Conservation (phyloP, 2,797 vertebrate genomes). For the Etheostoma nigrum region DNA sequence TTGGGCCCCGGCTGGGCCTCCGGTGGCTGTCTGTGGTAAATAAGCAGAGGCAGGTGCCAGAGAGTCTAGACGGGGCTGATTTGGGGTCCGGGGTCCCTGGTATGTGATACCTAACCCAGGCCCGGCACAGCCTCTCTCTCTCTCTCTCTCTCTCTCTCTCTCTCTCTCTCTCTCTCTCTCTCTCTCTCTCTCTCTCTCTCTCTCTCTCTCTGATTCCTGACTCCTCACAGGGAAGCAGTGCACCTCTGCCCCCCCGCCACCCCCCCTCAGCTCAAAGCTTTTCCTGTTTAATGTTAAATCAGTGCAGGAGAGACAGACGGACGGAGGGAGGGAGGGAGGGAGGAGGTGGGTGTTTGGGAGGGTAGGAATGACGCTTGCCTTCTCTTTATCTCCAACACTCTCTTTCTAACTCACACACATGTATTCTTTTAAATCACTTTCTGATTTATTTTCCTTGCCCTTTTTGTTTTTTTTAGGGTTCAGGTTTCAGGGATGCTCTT, state of each 20-base stretch:
- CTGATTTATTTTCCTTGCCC: background rate
- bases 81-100: conserved; percentile 92
- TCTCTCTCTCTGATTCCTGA: conserved; percentile 79
- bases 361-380: conserved; percentile 58
- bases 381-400: conserved; percentile 61
- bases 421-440: background rate
- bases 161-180: conserved; percentile 37
- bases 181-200: conserved; percentile 34
- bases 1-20: conserved; percentile 81
- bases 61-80: conserved; percentile 98
- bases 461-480: no score
- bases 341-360: conserved; percentile 38
- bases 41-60: conserved; percentile 99
- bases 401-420: background rate
- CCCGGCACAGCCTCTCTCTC: conserved; percentile 62
- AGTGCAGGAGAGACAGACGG: conserved; percentile 65
- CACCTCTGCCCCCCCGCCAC: conserved; percentile 42
- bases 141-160: conserved; percentile 40
- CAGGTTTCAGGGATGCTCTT: background rate
- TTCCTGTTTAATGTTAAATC: conserved; percentile 94
- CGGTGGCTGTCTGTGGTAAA: conserved; percentile 91
- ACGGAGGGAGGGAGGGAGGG: background rate
- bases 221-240: conserved; percentile 83
- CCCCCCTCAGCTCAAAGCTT: conserved; percentile 82
- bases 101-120: conserved; percentile 97